These are phyloP conservation scores for Diabrotica undecimpunctata DNA, from an alignment of 1,140 invertebrate species.

Conservation along the genomic window DNA sequence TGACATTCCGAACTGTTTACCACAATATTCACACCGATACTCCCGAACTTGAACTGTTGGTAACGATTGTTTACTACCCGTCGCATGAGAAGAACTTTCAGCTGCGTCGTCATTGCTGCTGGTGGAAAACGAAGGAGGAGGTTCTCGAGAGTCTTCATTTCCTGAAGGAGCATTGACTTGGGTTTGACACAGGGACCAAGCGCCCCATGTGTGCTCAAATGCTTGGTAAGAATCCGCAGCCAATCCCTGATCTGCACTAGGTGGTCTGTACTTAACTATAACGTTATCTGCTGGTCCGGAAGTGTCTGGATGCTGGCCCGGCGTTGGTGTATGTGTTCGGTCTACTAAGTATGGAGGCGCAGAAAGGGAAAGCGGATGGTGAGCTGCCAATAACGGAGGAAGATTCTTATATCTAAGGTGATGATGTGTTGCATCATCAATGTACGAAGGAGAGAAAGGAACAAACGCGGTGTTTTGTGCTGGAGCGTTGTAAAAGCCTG, in stretches of 20 bases:
- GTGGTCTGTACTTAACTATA: constrained; percentile 63
- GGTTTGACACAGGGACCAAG: constrained; percentile 64
- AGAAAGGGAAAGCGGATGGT: constrained; percentile 64
- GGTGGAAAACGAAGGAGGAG: constrained; percentile 48
- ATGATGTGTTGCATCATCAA: constrained; percentile 57
- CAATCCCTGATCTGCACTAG: constrained; percentile 60
- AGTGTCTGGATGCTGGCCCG: constrained; percentile 46
- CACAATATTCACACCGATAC: constrained; percentile 81
- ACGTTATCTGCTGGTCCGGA: constrained; percentile 54
- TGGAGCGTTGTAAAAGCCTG: constrained; percentile 79
- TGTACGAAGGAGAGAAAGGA: constrained; percentile 67
- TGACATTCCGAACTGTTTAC: constrained; percentile 85
- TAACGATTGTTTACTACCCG: constrained; percentile 51
- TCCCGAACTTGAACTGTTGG: constrained; percentile 63
- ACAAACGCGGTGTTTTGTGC: constrained; percentile 82
- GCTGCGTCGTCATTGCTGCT: constrained; percentile 50
- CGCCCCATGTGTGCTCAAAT: constrained; percentile 58
- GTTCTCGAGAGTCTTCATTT: constrained; percentile 46
- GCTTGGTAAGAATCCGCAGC: constrained; percentile 46
- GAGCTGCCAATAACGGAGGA: constrained; percentile 51
- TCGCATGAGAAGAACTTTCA: constrained; percentile 49
- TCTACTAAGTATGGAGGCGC: constrained; percentile 66
- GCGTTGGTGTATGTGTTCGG: constrained; percentile 54
- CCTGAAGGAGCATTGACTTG: constrained; percentile 52
- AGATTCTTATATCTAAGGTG: constrained; percentile 44